These are phyloP conservation scores for Anniella stebbinsi DNA, from an alignment of 2,797 vertebrate species.

Conservation along the genomic window DNA sequence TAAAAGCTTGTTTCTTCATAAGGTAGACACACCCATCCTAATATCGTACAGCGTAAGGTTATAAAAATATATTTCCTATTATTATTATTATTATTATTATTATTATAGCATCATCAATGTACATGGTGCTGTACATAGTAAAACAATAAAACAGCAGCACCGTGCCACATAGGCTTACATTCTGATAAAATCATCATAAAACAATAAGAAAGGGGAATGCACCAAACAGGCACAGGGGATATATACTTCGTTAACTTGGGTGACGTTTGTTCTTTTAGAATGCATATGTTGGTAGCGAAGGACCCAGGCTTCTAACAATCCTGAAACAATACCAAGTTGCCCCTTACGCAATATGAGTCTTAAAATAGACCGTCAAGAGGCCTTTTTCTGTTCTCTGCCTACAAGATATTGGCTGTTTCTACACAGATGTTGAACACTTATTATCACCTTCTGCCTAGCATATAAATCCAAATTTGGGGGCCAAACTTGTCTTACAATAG, in stretches of 20 bases:
- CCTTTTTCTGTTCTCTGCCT: no score
- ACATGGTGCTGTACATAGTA: no score
- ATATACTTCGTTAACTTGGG: neutral
- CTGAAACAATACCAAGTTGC: neutral
- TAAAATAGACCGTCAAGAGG: no score
- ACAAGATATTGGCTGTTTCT: neutral
- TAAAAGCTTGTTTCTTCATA: neutral
- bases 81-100: no score
- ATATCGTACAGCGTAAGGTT: neutral
- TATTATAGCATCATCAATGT: no score
- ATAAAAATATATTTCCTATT: neutral
- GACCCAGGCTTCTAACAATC: neutral
- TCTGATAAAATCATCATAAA: no score
- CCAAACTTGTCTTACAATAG: neutral
- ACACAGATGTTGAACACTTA: no score
- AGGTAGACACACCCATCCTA: neutral
- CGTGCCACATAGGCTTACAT: no score
- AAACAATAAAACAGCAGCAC: no score
- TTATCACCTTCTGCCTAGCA: neutral
- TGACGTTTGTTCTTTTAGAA: neutral
- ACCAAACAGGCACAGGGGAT: no score
- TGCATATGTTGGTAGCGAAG: neutral
- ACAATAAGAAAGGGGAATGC: no score
- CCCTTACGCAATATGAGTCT: neutral
- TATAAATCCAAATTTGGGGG: neutral